These are phyloP conservation scores for Romanogobio albipinnatus DNA, from an alignment of 2,113 vertebrate genomes.

Conservation along the genomic window DNA sequence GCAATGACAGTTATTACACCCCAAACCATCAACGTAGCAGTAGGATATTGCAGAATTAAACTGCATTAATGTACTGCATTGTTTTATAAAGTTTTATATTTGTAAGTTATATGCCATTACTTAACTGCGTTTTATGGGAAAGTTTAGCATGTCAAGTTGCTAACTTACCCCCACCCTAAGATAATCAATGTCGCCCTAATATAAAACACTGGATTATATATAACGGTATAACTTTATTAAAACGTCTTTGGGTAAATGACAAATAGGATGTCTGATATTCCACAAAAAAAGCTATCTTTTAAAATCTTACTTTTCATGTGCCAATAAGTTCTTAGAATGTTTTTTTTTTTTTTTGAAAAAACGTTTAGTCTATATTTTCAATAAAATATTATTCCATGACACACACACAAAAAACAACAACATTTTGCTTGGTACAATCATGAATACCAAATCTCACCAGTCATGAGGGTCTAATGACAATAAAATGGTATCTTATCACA, in stretches of 20 bases:
- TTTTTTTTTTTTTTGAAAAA: background rate
- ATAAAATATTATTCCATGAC: background rate
- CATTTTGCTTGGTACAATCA: background rate
- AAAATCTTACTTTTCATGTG: background rate
- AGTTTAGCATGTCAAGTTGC: background rate
- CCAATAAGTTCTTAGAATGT: background rate
- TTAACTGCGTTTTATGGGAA: background rate
- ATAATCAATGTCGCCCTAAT: background rate
- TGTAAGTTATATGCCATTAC: background rate
- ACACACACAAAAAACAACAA: background rate
- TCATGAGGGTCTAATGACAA: background rate
- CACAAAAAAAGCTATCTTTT: background rate
- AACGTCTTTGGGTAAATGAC: background rate
- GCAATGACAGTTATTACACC: background rate
- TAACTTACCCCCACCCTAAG: background rate
- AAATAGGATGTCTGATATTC: too few relatives aligned
- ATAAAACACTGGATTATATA: background rate
- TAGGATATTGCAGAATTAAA: background rate
- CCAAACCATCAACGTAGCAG: too few relatives aligned
- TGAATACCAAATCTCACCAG: background rate
- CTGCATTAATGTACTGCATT: background rate
- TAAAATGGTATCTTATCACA: background rate
- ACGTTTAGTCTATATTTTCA: background rate
- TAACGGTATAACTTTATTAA: background rate
- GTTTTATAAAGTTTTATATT: background rate